Conservation (phyloP, 2,797 vertebrate species). For the Mallotus villosus region DNA sequence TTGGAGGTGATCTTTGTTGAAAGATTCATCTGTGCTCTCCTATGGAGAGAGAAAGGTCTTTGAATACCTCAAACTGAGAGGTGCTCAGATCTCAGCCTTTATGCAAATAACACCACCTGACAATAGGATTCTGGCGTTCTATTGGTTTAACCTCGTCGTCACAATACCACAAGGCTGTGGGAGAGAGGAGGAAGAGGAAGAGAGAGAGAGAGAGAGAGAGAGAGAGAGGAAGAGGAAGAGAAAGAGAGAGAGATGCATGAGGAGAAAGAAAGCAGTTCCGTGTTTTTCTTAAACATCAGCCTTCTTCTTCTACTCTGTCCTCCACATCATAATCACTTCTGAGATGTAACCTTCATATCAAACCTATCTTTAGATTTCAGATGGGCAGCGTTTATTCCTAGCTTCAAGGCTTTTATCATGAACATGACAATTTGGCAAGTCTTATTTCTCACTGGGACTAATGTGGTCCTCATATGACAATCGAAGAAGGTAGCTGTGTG, state of each 20-base stretch:
- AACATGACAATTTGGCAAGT: conserved; percentile 57
- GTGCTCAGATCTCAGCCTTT: conserved; percentile 43
- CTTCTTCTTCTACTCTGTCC: conserved; percentile 34
- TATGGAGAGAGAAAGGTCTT: background rate
- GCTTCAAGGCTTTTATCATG: conserved; percentile 60
- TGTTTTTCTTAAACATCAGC: conserved; percentile 63
- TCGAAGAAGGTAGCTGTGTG: conserved; percentile 46
- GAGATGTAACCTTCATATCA: conserved; percentile 55
- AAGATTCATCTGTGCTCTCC: conserved; percentile 9
- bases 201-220: background rate
- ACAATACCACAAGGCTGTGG: conserved; percentile 30
- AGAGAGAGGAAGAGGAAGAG: conserved; percentile 5
- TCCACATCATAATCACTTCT: conserved; percentile 44
- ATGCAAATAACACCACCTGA: conserved; percentile 54
- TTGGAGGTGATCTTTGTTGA: background rate
- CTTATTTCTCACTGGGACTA: conserved; percentile 52
- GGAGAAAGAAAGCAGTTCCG: background rate
- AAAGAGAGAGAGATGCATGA: no score
- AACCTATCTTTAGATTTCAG: conserved; percentile 63
- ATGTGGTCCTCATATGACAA: conserved; percentile 50
- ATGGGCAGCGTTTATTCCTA: conserved; percentile 57
- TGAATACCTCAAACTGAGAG: conserved; percentile 5
- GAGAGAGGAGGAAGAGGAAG: conserved; percentile 36
- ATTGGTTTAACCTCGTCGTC: conserved; percentile 52
- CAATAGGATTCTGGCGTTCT: conserved; percentile 47